Evolutionary conservation across 2,888 invertebrate species (phyloP).

Genomic region (Dyspetes luteomarginatus): DNA sequence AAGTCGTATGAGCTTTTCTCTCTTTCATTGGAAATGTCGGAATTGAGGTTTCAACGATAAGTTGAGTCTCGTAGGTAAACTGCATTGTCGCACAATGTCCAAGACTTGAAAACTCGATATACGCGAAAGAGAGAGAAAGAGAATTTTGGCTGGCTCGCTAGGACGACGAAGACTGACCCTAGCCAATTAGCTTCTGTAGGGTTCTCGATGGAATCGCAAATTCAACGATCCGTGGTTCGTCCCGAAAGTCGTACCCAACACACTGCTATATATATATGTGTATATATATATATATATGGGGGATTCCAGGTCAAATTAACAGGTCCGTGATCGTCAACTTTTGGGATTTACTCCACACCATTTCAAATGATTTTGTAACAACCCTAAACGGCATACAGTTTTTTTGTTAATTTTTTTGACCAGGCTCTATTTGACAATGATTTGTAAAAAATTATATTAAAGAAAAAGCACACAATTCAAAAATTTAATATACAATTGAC

Average conservation of each 20-base stretch:
- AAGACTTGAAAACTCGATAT: slow-evolving; percentile 63
- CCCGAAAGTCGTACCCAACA: background rate
- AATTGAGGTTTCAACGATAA: slow-evolving; percentile 70
- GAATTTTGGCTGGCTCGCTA: slow-evolving; percentile 60
- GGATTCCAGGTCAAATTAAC: too few species aligned
- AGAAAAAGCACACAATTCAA: too few species aligned
- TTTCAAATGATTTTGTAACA: too few species aligned
- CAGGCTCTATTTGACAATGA: too few species aligned
- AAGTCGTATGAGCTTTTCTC: slow-evolving; percentile 69
- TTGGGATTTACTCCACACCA: too few species aligned
- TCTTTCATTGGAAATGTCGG: slow-evolving; percentile 18
- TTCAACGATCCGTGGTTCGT: slow-evolving; percentile 59
- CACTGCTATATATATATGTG: background rate
- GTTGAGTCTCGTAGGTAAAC: slow-evolving; percentile 71
- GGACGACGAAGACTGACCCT: slow-evolving; percentile 72
- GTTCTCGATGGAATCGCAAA: slow-evolving; percentile 74
- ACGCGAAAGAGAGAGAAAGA: slow-evolving; percentile 52
- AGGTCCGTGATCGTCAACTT: too few species aligned
- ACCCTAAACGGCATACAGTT: too few species aligned
- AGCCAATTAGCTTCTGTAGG: slow-evolving; percentile 77
- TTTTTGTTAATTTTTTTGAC: too few species aligned
- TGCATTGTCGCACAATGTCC: slow-evolving; percentile 72
- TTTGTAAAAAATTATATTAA: too few species aligned
- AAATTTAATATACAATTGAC: too few species aligned
- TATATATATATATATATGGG: too few species aligned